Conservation (phyloP, 2,888 invertebrate species). For the Diarsia dahlii region DNA sequence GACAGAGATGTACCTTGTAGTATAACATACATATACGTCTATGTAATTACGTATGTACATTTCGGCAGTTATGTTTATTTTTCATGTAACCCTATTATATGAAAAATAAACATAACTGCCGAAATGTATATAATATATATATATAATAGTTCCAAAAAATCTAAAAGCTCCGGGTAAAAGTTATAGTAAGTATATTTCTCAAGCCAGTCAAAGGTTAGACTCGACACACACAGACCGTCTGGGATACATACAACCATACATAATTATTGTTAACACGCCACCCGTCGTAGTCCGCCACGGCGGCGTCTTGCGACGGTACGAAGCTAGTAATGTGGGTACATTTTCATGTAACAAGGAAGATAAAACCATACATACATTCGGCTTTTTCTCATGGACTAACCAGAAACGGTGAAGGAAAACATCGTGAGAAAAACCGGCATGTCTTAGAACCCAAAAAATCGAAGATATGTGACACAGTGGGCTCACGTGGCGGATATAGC, state of each 20-base stretch:
- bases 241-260: background rate
- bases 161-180: background rate
- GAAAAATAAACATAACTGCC: too few relatives aligned
- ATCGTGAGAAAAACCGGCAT: too few relatives aligned
- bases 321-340: background rate
- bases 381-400: background rate
- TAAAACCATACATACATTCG: background rate
- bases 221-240: background rate
- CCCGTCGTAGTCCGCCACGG: background rate
- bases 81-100: too few relatives aligned
- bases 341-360: background rate
- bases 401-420: too few relatives aligned
- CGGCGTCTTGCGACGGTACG: background rate
- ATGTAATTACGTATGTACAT: too few relatives aligned
- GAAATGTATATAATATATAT: too few relatives aligned
- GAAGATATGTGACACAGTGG: too few relatives aligned
- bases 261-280: background rate
- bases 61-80: too few relatives aligned
- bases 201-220: slow-evolving; percentile 8
- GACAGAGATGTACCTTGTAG: too few relatives aligned
- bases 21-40: too few relatives aligned
- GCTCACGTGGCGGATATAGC: too few relatives aligned
- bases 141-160: background rate
- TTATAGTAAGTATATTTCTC: slow-evolving; percentile 5
- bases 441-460: too few relatives aligned